Evolutionary conservation across 1,140 invertebrate species (phyloP), one percentile per base, ranked within the genome.

Genomic region (Acromyrmex echinatior): DNA sequence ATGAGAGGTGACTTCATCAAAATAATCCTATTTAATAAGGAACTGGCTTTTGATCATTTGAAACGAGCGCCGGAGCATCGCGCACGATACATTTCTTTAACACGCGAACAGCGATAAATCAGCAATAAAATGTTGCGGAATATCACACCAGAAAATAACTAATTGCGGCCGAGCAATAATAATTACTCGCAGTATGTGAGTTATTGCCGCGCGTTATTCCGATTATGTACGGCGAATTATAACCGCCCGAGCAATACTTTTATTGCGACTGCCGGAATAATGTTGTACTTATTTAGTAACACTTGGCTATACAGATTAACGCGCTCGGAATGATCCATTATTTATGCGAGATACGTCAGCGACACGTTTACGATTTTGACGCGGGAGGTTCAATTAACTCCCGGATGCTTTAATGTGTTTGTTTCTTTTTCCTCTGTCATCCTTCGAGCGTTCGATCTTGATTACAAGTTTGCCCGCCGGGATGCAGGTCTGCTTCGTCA

Each of bases 1-100:
- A 49, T 31, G n/a, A 63, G 49, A n/a, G 12, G 39, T 74, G 35
- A 73, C 58, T 62, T 56, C 39, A 87, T 65, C 82, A 79, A 87
- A 90, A 89, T 87, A 88, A 89, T 66, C 76, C 86, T 89, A 89
- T 89, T 89, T 80, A 76, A 90, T 89, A 90, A 90, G 79, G 35
- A 90, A 78, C 85, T 74, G 78, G 45, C 79, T 49, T 70, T 80
- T 62, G 88, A 87, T 87, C 88, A 76, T 84, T 82, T 73, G 53
- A 81, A 90, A 90, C 80, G 53, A 88, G 80, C 74, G 82, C 39
- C 58, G 63, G 31, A 14, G 66, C 74, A 89, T 78, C 86, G 79
- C 70, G 85, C 78, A 81, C 89, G 89, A 88, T 88, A 88, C 89
- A 86, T 88, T 91, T 82, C 77, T 31, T 90, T 88, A 84, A 84